Percentiles rank a stretch among this genome's conserved stretches.
Conservation (phyloP, 2,797 vertebrate species). For the Danionella dracula region DNA sequence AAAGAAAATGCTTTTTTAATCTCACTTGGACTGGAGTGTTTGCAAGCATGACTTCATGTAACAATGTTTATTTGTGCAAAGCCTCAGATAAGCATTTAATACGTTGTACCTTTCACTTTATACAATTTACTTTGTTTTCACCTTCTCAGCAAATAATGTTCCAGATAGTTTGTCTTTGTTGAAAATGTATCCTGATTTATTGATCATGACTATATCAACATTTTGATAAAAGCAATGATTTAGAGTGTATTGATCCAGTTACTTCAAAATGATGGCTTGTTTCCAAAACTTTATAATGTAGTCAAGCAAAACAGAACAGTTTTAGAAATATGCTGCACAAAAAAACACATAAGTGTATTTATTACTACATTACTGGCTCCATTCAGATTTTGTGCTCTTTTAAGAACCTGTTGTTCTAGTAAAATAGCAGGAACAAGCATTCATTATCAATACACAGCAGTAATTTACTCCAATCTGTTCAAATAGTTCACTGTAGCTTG, state of each 20-base stretch:
- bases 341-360: background rate
- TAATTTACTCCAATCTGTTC: slow-evolving; percentile 50
- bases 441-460: slow-evolving; percentile 48
- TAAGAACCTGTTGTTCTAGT: slow-evolving; percentile 34
- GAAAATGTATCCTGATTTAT: too few species aligned
- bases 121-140: background rate
- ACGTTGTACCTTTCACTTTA: background rate
- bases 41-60: background rate
- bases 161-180: too few species aligned
- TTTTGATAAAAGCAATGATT: background rate
- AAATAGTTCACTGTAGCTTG: slow-evolving; percentile 53
- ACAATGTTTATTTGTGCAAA: background rate
- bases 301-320: background rate
- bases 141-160: background rate
- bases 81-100: background rate
- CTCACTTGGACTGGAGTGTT: background rate
- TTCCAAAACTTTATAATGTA: background rate
- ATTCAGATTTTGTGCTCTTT: slow-evolving; percentile 43
- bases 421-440: slow-evolving; percentile 47
- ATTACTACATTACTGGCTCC: slow-evolving; percentile 25
- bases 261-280: background rate
- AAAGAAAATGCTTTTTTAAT: too few species aligned
- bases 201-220: background rate
- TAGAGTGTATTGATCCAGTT: background rate
- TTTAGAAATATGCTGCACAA: background rate